Evolutionary conservation across 1,140 invertebrate genomes (phyloP), one percentile per base, ranked within the genome.

Genomic region (Episyrphus balteatus): DNA sequence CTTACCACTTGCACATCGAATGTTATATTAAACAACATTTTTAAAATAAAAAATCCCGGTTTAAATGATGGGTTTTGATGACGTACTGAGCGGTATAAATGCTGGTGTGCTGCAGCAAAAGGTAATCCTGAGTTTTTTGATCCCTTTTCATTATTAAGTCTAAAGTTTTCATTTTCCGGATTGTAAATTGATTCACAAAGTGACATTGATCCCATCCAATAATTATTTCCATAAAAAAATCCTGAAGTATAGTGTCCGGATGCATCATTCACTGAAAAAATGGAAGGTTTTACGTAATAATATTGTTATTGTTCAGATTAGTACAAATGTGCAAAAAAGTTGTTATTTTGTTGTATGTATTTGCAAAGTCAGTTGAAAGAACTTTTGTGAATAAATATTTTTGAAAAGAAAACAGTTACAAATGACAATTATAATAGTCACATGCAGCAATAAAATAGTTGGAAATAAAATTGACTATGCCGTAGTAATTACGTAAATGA

Each of bases 201-300:
- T 47, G 80, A 80, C 34, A 81, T 73, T 2, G 86, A 89, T 50
- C 85, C 85, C 31, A 78, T 77, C 78, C 84, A 88, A 68, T 83
- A 89, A 45, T 80, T 80, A 68, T 89, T 89, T 26, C 86, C 86
- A 80, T 84, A 88, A 66, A 84, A 84, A 72, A 84, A 87, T 57
- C 84, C 81, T 40, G 80, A 81, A 5, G 81, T 81, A 61, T 85
- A 87, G 52, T 82, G 75, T 12, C 85, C 85, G 56, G 82, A 84
- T 14, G 86, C 81, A 67, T 89, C 86, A 49, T 84, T 80, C 76
- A 83, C 86, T 88, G 70, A 2, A 72, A 75, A 48, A 53, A 17
- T 41, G 32, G 30, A 32, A 6, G 14, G 14, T 30, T 5, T 14
- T 14, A 21, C 13, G 21, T 9, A 38, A 30, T 8, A 13, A 30